These are phyloP conservation scores for Archegozetes longisetosus DNA, from an alignment of 1,140 invertebrate genomes.

Conservation along the genomic window DNA sequence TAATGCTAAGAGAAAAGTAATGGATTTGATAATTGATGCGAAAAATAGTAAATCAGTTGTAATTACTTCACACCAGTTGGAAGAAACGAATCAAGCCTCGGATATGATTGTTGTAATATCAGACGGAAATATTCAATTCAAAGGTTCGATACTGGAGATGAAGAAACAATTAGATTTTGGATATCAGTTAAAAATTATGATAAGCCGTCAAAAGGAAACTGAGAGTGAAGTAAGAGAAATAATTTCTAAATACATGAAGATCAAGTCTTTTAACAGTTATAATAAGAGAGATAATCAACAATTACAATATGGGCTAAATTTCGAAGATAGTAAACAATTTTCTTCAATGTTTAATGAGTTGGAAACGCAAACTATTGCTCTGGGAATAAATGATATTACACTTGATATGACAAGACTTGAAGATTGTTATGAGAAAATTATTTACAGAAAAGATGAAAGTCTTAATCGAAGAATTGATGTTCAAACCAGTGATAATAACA, in stretches of 20 bases:
- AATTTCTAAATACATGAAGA: background rate
- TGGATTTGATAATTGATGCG: conserved; percentile 39
- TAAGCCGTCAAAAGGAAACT: background rate
- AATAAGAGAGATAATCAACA: background rate
- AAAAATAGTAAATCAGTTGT: conserved; percentile 41
- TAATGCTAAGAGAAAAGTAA: conserved; percentile 29
- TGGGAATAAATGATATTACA: background rate
- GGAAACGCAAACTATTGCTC: background rate
- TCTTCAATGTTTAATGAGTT: background rate
- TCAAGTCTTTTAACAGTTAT: background rate
- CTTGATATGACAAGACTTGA: background rate
- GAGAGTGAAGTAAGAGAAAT: background rate
- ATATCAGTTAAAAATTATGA: conserved; percentile 1
- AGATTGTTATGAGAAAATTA: background rate
- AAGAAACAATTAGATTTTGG: conserved; percentile 18
- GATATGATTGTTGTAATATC: conserved; percentile 25
- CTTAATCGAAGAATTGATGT: background rate
- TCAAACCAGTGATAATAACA: background rate
- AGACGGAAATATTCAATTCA: conserved; percentile 1
- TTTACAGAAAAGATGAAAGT: no score
- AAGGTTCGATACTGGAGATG: background rate
- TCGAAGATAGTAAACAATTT: background rate
- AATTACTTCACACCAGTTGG: conserved; percentile 26
- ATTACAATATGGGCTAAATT: background rate
- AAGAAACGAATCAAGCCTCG: conserved; percentile 26